Percentiles rank a stretch among this genome's conserved stretches.
Evolutionary conservation across 2,113 vertebrate genomes (phyloP).

Genomic region (Phyllostomus discolor): DNA sequence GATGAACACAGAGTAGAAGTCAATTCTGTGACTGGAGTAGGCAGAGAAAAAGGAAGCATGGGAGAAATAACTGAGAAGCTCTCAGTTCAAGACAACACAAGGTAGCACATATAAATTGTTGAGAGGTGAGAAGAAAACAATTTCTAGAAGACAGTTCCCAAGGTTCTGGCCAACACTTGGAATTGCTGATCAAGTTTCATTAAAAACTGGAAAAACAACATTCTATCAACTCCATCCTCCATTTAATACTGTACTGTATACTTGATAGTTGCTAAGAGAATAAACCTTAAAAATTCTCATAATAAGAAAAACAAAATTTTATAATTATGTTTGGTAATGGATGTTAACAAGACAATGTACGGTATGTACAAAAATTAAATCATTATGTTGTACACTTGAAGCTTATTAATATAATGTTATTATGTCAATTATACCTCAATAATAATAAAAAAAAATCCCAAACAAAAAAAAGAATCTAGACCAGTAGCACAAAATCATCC

Average conservation of each 20-base stretch:
- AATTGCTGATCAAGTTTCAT: not conserved
- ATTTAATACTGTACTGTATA: not conserved
- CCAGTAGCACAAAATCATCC: not conserved
- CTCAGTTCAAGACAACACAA: not conserved
- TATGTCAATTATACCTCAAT: not conserved
- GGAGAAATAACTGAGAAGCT: not conserved
- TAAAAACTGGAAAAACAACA: not conserved
- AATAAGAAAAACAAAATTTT: not conserved
- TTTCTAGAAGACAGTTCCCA: not conserved
- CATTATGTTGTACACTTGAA: not conserved
- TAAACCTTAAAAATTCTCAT: not conserved
- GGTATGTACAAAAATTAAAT: not conserved
- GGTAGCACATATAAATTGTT: not conserved
- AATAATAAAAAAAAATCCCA: not conserved
- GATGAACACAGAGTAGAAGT: not conserved
- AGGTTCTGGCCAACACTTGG: not conserved
- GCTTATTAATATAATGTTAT: not conserved
- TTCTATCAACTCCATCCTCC: not conserved
- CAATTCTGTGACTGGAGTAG: not conserved
- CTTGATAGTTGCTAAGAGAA: not conserved
- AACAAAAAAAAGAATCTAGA: slow-evolving; percentile 9
- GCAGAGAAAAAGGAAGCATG: not conserved
- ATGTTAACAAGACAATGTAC: not conserved
- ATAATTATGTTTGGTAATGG: not conserved
- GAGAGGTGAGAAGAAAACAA: not conserved